A percentile compares a stretch with the other conserved stretches of the same genome.
phyloP scores from a whole-genome alignment of 2,797 vertebrate genomes.

The Craterocephalus amniculus region DNA sequence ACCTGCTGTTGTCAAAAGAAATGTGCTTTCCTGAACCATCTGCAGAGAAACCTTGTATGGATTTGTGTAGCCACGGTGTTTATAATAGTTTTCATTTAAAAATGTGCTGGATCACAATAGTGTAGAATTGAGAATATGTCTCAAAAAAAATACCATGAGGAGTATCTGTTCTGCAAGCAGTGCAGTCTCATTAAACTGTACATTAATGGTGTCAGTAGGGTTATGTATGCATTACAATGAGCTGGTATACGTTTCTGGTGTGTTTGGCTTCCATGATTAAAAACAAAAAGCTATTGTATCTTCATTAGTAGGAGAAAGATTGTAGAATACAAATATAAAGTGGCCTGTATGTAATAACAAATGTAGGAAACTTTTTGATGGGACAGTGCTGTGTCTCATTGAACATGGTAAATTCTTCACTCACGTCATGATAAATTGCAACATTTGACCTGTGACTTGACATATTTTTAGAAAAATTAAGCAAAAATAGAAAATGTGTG shows the following conservation, averaged over 20 bases:
- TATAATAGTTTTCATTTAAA: neutral
- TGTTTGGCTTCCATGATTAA: conserved; percentile 4
- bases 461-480: conserved; percentile 17
- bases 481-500: conserved; percentile 1
- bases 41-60: neutral
- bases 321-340: too few relatives aligned
- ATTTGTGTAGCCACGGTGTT: neutral
- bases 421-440: too few relatives aligned
- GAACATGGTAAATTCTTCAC: too few relatives aligned
- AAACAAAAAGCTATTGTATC: conserved; percentile 10
- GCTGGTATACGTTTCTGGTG: neutral
- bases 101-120: neutral
- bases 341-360: too few relatives aligned
- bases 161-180: neutral
- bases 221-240: neutral
- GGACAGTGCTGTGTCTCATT: too few relatives aligned
- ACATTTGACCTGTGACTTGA: too few relatives aligned
- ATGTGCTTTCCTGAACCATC: neutral
- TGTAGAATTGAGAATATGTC: neutral
- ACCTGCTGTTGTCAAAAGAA: neutral
- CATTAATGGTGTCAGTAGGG: too few relatives aligned
- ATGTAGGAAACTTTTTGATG: too few relatives aligned
- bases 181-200: neutral
- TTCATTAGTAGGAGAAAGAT: too few relatives aligned
- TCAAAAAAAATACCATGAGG: neutral